Conservation (phyloP, 2,888 invertebrate genomes). For the Heteromurus nitidus region DNA sequence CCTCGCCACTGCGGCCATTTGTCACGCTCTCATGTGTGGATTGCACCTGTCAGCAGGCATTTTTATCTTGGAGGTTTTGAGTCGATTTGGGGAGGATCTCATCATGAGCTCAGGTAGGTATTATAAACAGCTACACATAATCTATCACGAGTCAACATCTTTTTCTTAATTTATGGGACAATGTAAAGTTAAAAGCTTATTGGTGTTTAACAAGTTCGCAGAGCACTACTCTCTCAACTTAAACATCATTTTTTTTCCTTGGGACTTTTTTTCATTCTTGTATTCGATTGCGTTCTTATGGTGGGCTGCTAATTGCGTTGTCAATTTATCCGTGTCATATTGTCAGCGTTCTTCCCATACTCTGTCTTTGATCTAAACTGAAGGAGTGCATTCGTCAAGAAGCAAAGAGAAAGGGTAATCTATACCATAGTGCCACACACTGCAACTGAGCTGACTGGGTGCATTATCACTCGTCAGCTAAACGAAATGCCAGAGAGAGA, state of each 20-base stretch:
- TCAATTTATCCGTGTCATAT: conserved; percentile 30
- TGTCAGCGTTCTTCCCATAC: conserved; percentile 4
- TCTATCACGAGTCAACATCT: too few species aligned
- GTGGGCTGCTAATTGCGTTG: conserved; percentile 25
- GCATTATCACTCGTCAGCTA: not conserved
- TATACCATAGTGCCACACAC: too few species aligned
- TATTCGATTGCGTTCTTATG: not conserved
- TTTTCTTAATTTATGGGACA: too few species aligned
- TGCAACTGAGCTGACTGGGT: too few species aligned
- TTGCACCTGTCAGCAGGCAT: conserved; percentile 69
- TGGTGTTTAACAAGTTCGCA: too few species aligned
- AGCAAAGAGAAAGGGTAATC: too few species aligned
- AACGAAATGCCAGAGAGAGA: not conserved
- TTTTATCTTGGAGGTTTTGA: conserved; percentile 51
- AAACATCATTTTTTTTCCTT: not conserved
- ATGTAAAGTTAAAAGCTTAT: too few species aligned
- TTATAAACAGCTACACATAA: too few species aligned
- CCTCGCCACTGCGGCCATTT: conserved; percentile 66
- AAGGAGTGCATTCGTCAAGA: not conserved
- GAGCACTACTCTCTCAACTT: not conserved
- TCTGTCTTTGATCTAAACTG: not conserved
- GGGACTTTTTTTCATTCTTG: not conserved
- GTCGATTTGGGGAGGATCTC: conserved; percentile 62
- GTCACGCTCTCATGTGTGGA: conserved; percentile 71
- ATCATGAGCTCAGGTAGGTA: conserved; percentile 62